Evolutionary conservation across 2,797 vertebrate genomes (phyloP).

Genomic region (Molossus alvarezi): DNA sequence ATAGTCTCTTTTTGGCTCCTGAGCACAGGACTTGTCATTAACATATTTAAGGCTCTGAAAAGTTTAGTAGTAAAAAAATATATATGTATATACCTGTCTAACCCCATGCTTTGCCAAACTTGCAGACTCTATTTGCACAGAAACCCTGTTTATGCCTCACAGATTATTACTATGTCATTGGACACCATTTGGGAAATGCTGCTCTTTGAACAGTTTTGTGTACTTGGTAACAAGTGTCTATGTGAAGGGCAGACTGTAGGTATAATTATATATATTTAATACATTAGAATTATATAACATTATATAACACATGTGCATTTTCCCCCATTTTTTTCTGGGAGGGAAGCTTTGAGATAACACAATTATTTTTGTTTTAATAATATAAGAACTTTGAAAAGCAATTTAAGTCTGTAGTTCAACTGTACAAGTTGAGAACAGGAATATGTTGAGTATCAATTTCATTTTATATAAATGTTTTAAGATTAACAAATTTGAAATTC

Average conservation of each 20-base stretch:
- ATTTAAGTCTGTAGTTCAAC: conserved; percentile 55
- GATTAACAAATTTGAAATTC: conserved; percentile 57
- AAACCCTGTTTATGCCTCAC: background rate
- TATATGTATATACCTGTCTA: background rate
- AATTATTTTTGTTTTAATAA: conserved; percentile 71
- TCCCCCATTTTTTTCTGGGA: background rate
- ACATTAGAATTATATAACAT: background rate
- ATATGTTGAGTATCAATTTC: conserved; percentile 36
- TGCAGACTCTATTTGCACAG: conserved; percentile 6
- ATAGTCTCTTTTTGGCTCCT: background rate
- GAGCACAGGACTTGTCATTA: background rate
- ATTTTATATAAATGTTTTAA: conserved; percentile 50
- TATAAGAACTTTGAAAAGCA: conserved; percentile 50
- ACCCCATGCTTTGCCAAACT: conserved; percentile 17
- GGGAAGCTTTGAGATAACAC: conserved; percentile 20
- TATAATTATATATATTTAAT: background rate
- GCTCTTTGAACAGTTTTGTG: background rate
- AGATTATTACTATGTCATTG: background rate
- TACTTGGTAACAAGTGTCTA: background rate
- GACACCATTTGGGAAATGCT: conserved; percentile 3
- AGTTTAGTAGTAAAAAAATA: conserved; percentile 39
- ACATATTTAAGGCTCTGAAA: conserved; percentile 35
- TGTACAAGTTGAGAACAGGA: conserved; percentile 10
- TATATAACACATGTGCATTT: background rate
- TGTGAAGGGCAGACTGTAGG: background rate